A percentile compares a stretch with the other conserved stretches of the same genome.
Evolutionary conservation across 2,797 vertebrate species (phyloP).

Genomic region (Aythya fuligula): DNA sequence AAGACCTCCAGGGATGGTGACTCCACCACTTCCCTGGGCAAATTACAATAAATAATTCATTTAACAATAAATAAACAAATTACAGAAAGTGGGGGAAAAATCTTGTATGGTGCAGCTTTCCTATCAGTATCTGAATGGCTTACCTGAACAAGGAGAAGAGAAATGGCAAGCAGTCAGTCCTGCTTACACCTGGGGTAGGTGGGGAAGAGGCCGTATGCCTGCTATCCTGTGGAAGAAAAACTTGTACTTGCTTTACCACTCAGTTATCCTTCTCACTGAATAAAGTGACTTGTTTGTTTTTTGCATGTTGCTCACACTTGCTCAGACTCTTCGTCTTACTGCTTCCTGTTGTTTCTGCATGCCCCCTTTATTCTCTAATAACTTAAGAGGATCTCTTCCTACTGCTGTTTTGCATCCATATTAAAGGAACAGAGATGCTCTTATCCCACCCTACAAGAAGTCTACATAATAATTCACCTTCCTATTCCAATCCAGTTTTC

Average conservation of each 20-base stretch:
- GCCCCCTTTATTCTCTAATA: neutral
- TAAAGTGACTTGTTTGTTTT: neutral
- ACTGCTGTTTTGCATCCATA: neutral
- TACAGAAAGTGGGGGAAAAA: too few relatives aligned
- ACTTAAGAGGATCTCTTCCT: neutral
- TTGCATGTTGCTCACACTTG: neutral
- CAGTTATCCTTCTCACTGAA: too few relatives aligned
- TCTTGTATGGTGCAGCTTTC: too few relatives aligned
- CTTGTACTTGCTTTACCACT: neutral
- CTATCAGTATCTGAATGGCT: neutral
- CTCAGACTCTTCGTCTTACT: neutral
- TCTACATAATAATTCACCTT: neutral
- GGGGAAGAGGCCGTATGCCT: rapidly evolving
- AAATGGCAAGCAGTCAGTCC: too few relatives aligned
- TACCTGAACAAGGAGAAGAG: neutral
- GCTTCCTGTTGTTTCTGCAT: neutral
- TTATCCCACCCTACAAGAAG: neutral
- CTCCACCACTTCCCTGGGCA: too few relatives aligned
- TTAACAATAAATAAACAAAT: too few relatives aligned
- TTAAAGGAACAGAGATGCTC: neutral
- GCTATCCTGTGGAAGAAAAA: neutral
- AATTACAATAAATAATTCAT: too few relatives aligned
- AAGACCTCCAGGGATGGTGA: too few relatives aligned
- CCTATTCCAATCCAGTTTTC: neutral
- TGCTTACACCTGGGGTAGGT: rapidly evolving